Conservation (phyloP, 2,888 invertebrate genomes). For the Orgyia antiqua region DNA sequence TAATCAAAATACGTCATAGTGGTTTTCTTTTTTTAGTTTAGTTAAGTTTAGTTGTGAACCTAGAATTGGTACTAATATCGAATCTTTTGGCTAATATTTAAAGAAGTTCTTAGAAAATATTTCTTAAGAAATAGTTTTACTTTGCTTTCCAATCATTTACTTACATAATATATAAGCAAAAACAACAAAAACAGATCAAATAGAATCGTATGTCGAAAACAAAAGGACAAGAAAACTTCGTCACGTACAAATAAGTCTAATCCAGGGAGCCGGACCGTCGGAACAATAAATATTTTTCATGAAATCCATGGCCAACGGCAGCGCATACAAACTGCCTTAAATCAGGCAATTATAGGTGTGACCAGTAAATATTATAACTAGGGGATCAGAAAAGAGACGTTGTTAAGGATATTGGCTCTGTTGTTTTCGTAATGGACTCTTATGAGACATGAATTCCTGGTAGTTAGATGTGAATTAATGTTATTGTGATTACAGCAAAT, state of each 20-base stretch:
- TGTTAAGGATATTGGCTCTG: conserved; percentile 36
- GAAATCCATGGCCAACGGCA: conserved; percentile 57
- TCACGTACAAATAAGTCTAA: conserved; percentile 73
- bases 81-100: no score
- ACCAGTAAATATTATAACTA: conserved; percentile 67
- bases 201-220: conserved; percentile 19
- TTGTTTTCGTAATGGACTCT: conserved; percentile 33
- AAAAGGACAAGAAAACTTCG: conserved; percentile 31
- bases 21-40: no score
- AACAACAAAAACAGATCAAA: neutral
- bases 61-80: no score
- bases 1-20: no score
- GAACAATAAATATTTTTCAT: conserved; percentile 73
- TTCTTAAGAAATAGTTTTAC: no score
- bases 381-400: conserved; percentile 48
- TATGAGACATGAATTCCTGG: conserved; percentile 18
- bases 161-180: no score
- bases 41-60: no score
- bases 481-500: conserved; percentile 18
- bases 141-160: no score
- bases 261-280: conserved; percentile 46
- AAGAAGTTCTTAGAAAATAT: no score
- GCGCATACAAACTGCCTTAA: conserved; percentile 73
- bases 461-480: conserved; percentile 23
- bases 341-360: conserved; percentile 75